phyloP scores from a whole-genome alignment of 1,140 invertebrate species.

The Coelopa frigida region DNA sequence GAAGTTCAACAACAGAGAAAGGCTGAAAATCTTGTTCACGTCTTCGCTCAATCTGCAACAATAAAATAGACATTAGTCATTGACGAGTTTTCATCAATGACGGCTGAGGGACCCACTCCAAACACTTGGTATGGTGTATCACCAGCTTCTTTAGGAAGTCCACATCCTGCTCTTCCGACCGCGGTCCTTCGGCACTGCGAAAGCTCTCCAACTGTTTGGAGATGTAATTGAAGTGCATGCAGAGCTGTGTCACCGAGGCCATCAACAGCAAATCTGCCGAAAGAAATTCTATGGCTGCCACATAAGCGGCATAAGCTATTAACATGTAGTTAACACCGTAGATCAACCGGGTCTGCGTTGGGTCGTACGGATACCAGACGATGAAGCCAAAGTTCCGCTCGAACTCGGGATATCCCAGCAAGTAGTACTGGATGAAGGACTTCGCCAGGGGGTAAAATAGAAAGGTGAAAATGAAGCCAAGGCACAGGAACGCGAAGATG shows the following conservation, averaged over 20 bases:
- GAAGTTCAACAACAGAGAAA: slow-evolving; percentile 34
- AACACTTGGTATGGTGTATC: slow-evolving; percentile 30
- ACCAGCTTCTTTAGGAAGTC: slow-evolving; percentile 24
- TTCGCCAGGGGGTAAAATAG: slow-evolving; percentile 32
- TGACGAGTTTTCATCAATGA: too few species aligned
- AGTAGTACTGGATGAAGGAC: slow-evolving; percentile 25
- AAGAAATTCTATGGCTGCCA: slow-evolving; percentile 36
- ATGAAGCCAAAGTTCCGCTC: slow-evolving; percentile 34
- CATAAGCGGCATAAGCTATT: slow-evolving; percentile 32
- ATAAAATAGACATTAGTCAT: too few species aligned
- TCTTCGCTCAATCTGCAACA: slow-evolving; percentile 27
- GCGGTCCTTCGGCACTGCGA: slow-evolving; percentile 16
- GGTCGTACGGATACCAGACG: slow-evolving; percentile 38
- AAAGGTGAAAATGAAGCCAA: slow-evolving; percentile 33
- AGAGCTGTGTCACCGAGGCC: slow-evolving; percentile 37
- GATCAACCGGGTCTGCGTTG: slow-evolving; percentile 19
- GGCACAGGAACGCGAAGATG: slow-evolving; percentile 28
- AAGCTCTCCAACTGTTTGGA: slow-evolving; percentile 22
- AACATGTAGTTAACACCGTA: slow-evolving; percentile 34
- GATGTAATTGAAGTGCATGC: slow-evolving; percentile 37
- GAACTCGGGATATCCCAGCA: slow-evolving; percentile 27
- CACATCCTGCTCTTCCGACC: slow-evolving; percentile 17
- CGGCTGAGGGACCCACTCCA: slow-evolving; percentile 32
- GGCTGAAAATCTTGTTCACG: slow-evolving; percentile 28
- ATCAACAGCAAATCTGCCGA: slow-evolving; percentile 33